A percentile compares a stretch with the other conserved stretches of the same genome.
phyloP scores from a whole-genome alignment of 2,888 invertebrate genomes.

The Trichacis sp. region DNA sequence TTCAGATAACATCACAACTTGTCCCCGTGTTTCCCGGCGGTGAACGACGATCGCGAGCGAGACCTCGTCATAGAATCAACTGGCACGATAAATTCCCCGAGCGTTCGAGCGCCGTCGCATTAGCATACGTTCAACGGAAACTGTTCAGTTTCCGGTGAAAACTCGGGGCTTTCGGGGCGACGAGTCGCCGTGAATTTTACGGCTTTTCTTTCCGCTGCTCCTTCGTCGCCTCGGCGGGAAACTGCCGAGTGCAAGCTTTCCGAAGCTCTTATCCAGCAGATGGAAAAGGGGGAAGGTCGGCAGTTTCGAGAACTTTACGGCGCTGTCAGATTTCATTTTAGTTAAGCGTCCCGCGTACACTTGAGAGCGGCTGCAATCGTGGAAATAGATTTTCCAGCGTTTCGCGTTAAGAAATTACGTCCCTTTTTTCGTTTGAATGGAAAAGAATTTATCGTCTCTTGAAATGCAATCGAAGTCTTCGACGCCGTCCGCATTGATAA shows the following conservation, averaged over 20 bases:
- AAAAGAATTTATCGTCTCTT: neutral
- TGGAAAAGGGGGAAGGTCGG: conserved; percentile 5
- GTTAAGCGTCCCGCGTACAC: conserved; percentile 33
- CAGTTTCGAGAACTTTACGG: conserved; percentile 35
- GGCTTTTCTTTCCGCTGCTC: conserved; percentile 33
- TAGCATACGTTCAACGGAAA: conserved; percentile 47
- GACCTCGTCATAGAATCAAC: conserved; percentile 36
- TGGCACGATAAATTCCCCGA: conserved; percentile 37
- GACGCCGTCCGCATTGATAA: neutral
- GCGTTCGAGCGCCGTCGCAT: conserved; percentile 41
- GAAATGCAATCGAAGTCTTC: neutral
- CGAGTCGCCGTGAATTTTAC: conserved; percentile 44
- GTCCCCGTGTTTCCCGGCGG: conserved; percentile 51
- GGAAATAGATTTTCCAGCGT: neutral
- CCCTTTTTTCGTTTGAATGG: neutral
- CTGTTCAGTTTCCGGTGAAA: conserved; percentile 7
- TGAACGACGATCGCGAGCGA: neutral
- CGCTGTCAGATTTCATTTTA: conserved; percentile 48
- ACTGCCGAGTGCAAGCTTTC: conserved; percentile 14
- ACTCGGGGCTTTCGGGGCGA: conserved; percentile 33
- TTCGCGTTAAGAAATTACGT: conserved; percentile 1
- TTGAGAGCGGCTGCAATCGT: neutral
- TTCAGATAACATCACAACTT: conserved; percentile 63
- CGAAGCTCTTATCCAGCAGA: conserved; percentile 28
- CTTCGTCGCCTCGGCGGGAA: conserved; percentile 21